Evolutionary conservation across 2,113 vertebrate genomes (phyloP), one percentile per base, ranked within the genome.

Genomic region (Odocoileus hemionus): DNA sequence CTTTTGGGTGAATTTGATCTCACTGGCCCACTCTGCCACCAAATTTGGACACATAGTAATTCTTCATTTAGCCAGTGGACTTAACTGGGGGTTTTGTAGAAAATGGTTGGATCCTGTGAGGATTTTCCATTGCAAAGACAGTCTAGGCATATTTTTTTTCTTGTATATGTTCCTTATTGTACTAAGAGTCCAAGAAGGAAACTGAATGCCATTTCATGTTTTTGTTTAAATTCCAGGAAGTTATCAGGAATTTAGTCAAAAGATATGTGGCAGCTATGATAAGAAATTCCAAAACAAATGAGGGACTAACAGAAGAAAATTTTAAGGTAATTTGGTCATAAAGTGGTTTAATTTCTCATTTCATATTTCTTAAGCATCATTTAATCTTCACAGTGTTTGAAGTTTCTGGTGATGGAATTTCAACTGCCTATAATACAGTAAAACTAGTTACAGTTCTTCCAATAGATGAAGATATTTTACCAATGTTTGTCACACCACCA

Each of bases 191-290:
- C 89, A n/a, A 95, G 33, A 96, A 96, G 23, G 39, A 96, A 96
- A 96, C 30, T 96, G 67, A 98, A 95, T 94, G 60, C 13, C 13
- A 70, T 21, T 87, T 97, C 47, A 67, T 92, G 85, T 86, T 14
- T 0, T 83, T 23, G 91, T 67, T 58, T 97, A 97, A 95, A 21
- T 98, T 98, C 60, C 98, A 99, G 99, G 99, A 99, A 98, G 99
- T 99, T 98, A 99, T 99, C 97, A 99, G 99, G 76, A 99, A 97
- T 98, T 99, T 99, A 98, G 99, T 99, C 98, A 99, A 99, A 98
- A 98, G 99, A 90, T 99, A 99, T 0, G 99, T 99, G 19, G 99
- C 99, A 57, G 99, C 99, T 94, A 99, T 99, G 99, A 99, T 99
- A 97, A 99, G 99, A 98, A 99, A 99, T 97, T 99, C 99, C 89